Evolutionary conservation across 2,797 vertebrate genomes (phyloP).

Genomic region (Ataeniobius toweri): DNA sequence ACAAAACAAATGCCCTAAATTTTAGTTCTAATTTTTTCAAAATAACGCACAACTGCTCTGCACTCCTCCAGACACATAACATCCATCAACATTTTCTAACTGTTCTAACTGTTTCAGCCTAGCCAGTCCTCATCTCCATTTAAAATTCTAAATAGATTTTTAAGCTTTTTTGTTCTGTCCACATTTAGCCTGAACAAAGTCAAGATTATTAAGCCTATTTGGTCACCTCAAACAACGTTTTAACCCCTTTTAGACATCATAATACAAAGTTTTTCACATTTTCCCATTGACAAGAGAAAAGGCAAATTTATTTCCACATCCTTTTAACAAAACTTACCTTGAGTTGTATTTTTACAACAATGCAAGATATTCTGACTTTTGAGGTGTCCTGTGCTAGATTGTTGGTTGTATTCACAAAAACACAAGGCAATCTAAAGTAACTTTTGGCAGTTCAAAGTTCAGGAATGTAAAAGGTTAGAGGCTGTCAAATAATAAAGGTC

Average conservation of each 20-base stretch:
- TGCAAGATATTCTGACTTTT: neutral
- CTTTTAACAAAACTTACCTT: neutral
- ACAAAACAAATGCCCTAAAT: neutral
- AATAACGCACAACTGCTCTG: neutral
- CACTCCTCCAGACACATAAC: neutral
- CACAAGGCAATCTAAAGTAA: constrained; percentile 11
- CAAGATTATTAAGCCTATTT: neutral
- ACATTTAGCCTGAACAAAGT: neutral
- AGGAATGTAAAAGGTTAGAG: constrained; percentile 45
- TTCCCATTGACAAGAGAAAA: neutral
- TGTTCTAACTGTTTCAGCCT: too few species aligned
- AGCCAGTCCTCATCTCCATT: neutral
- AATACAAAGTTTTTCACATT: neutral
- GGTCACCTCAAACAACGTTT: neutral
- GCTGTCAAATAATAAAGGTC: constrained; percentile 37
- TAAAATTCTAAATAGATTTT: neutral
- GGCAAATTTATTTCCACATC: neutral
- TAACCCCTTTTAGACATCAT: neutral
- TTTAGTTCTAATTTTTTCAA: neutral
- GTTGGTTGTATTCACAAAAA: constrained; percentile 19
- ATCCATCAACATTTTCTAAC: too few species aligned
- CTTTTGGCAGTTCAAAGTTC: constrained; percentile 49
- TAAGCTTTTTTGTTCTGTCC: neutral
- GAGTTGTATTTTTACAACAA: neutral
- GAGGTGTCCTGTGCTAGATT: constrained; percentile 42